Conservation (phyloP, 2,797 vertebrate genomes). For the Notoglanidium macrostoma region DNA sequence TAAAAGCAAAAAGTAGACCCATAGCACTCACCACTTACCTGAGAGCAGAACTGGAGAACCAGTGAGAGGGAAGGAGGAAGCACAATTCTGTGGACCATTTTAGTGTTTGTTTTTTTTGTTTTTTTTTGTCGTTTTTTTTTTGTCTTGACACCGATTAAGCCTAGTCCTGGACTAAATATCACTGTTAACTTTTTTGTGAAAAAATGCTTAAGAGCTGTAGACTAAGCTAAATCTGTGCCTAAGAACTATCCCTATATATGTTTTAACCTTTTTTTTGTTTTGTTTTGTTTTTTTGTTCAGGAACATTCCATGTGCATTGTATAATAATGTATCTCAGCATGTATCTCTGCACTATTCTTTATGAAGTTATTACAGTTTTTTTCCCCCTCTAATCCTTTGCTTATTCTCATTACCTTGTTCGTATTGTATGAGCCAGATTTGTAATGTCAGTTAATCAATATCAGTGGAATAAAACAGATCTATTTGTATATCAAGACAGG, state of each 20-base stretch:
- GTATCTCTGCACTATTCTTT: constrained; percentile 61
- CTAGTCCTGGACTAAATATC: constrained; percentile 48
- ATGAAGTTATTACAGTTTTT: constrained; percentile 46
- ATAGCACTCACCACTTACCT: constrained; percentile 48
- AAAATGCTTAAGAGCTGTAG: constrained; percentile 31
- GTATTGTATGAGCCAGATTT: constrained; percentile 66
- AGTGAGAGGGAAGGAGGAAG: constrained; percentile 63
- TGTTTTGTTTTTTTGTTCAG: constrained; percentile 59
- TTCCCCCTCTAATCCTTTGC: constrained; percentile 43
- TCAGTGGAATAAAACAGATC: constrained; percentile 63
- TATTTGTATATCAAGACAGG: constrained; percentile 62
- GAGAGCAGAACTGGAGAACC: constrained; percentile 50
- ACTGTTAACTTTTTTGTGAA: constrained; percentile 41
- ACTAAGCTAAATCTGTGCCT: constrained; percentile 48
- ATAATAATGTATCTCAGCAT: constrained; percentile 52
- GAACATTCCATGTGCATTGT: constrained; percentile 60
- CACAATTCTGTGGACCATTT: constrained; percentile 66
- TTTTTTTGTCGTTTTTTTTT: constrained; percentile 42
- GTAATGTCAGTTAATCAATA: constrained; percentile 65
- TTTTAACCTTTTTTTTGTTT: constrained; percentile 36
- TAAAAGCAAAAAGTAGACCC: constrained; percentile 58
- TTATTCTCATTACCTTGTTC: constrained; percentile 65
- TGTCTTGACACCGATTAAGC: constrained; percentile 52
- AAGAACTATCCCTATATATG: constrained; percentile 10
- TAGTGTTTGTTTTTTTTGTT: constrained; percentile 52